A percentile compares a stretch with the other conserved stretches of the same genome.
Evolutionary conservation across 2,797 vertebrate genomes (phyloP).

Genomic region (Momotus momota): DNA sequence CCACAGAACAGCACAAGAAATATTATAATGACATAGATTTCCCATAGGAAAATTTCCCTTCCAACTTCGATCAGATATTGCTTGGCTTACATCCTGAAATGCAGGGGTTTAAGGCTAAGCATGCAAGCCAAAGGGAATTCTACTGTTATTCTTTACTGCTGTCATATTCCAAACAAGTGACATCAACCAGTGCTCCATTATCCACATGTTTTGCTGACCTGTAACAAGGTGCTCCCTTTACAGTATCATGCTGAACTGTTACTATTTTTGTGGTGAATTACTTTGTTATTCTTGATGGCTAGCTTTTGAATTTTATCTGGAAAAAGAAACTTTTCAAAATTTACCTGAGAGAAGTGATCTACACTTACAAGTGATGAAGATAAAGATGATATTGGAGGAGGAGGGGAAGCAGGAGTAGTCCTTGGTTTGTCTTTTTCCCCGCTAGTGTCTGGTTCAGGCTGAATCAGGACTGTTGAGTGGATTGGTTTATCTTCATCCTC

Average conservation of each 20-base stretch:
- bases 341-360: neutral
- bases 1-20: neutral
- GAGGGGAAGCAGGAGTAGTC: neutral
- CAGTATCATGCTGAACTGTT: neutral
- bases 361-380: constrained; percentile 71
- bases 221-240: neutral
- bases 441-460: constrained; percentile 33
- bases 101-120: neutral
- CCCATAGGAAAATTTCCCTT: neutral
- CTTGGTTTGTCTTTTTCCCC: constrained; percentile 30
- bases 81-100: neutral
- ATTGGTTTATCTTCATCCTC: constrained; percentile 66
- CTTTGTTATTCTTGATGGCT: neutral
- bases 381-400: constrained; percentile 10
- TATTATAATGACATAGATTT: neutral
- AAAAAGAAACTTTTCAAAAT: neutral
- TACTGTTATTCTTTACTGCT: neutral
- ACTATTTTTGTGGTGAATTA: neutral
- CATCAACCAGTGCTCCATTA: neutral
- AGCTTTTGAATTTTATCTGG: neutral
- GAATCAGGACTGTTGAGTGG: constrained; percentile 46
- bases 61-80: neutral
- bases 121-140: neutral
- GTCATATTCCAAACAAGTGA: neutral
- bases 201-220: neutral